phyloP scores from a whole-genome alignment of 2,113 vertebrate species.

The Scomber scombrus region DNA sequence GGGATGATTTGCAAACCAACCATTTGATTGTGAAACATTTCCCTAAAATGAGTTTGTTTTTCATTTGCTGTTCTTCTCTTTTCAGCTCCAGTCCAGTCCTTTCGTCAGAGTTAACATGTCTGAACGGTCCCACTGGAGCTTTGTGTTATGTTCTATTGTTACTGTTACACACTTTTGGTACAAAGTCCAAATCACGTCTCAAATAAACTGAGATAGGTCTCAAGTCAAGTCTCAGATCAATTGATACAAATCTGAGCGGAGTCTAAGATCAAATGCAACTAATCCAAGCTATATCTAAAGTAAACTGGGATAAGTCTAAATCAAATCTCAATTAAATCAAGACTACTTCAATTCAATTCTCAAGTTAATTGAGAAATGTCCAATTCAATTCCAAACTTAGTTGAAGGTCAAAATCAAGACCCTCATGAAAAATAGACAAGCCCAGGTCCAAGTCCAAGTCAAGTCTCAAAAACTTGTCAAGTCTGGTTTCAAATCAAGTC shows the following conservation, averaged over 20 bases:
- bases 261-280: no score
- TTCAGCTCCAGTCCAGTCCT: neutral
- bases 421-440: no score
- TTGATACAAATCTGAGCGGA: no score
- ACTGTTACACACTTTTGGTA: no score
- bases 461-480: neutral
- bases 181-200: no score
- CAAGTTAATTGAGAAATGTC: neutral
- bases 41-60: slow-evolving; percentile 45
- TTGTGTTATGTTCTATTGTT: neutral
- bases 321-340: no score
- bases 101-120: neutral
- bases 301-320: no score
- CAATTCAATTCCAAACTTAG: slow-evolving; percentile 10
- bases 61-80: slow-evolving; percentile 9
- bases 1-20: slow-evolving; percentile 61
- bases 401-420: neutral
- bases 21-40: slow-evolving; percentile 51
- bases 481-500: no score
- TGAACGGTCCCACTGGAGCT: neutral
- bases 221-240: neutral
- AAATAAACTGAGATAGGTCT: neutral
- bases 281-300: no score
- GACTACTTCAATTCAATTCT: no score
- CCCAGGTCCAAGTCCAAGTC: neutral